Evolutionary conservation across 53 echinoderm and acorn worm species (phyloP), one percentile per base, ranked within the genome.

Genomic region (Arbacia lixula): DNA sequence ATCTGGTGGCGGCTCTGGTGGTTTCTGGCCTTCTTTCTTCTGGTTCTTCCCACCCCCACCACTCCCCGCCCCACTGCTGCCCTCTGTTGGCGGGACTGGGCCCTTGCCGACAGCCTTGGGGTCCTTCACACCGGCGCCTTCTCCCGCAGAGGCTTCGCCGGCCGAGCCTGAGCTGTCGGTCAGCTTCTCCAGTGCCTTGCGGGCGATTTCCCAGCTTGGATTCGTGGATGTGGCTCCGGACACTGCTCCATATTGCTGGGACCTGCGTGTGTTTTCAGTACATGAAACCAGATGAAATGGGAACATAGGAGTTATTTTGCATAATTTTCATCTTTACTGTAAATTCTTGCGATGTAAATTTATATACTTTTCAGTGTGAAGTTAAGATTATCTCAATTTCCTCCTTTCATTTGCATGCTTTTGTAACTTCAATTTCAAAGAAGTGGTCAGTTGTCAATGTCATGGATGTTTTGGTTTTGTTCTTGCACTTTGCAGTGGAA

Each of bases 201-300:
- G 86, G 17, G 95, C 95, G 24, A 90, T 95, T 34, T 93, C 95
- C 95, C 95, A 95, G 67, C 84, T 89, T 28, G 82, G 82, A 38
- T 79, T 79, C 29, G 56, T 22, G 37, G 81, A 20, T 17, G 43
- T 38, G 1, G 42, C 37, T 32, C 6, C n/a, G 17, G 82, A 22
- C 22, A n/a, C 43, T 39, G 29, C 79, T 28, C 82, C 82, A 81
- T 33, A 81, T 64, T 81, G 82, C 64, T 81, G 82, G 1, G 82
- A 81, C 82, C 82, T 81, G 22, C 1, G 53, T 14, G 33, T 19
- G 72, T n/a, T n/a, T n/a, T n/a, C n/a, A n/a, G n/a, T 12, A 41
- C 17, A n/a, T 41, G 39, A 41, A 64, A n/a, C n/a, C 28, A 1
- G 46, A 46, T 46, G 46, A 46, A 14, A 46, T 46, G 46, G n/a